phyloP scores from a whole-genome alignment of 2,797 vertebrate species.

The Petrocephalus sullivani region DNA sequence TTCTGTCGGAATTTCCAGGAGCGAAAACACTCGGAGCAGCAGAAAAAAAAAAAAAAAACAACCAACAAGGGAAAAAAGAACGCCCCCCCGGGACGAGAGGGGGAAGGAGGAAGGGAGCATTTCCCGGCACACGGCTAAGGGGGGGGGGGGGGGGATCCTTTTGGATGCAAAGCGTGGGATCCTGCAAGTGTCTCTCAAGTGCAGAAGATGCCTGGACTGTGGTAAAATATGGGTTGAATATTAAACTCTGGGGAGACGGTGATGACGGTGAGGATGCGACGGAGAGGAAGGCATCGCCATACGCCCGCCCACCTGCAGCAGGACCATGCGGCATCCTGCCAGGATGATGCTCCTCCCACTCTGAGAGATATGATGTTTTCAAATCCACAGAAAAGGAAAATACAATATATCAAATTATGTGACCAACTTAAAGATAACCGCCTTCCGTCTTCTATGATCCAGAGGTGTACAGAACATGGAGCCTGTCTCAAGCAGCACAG shows the following conservation, averaged over 20 bases:
- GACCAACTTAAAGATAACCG: background rate
- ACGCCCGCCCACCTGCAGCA: background rate
- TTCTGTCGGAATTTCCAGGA: background rate
- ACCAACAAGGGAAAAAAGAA: background rate
- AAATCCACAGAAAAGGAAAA: background rate
- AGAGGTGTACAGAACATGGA: background rate
- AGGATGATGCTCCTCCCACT: background rate
- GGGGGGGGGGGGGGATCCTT: background rate
- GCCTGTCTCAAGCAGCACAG: background rate
- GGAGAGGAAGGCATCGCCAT: background rate
- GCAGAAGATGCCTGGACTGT: background rate
- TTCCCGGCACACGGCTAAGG: background rate
- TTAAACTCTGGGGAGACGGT: background rate
- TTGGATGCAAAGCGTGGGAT: slow-evolving; percentile 5
- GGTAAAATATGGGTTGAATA: slow-evolving; percentile 2
- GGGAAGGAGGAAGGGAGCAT: background rate
- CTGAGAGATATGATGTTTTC: background rate
- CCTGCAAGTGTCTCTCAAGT: slow-evolving; percentile 10
- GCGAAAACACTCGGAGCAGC: background rate
- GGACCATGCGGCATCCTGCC: background rate
- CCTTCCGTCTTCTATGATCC: background rate
- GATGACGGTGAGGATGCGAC: background rate
- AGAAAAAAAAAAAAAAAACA: slow-evolving; percentile 3
- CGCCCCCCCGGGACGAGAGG: no score
- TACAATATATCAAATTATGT: background rate